These are phyloP conservation scores for Bucco capensis DNA, from an alignment of 2,113 vertebrate genomes.

Conservation along the genomic window DNA sequence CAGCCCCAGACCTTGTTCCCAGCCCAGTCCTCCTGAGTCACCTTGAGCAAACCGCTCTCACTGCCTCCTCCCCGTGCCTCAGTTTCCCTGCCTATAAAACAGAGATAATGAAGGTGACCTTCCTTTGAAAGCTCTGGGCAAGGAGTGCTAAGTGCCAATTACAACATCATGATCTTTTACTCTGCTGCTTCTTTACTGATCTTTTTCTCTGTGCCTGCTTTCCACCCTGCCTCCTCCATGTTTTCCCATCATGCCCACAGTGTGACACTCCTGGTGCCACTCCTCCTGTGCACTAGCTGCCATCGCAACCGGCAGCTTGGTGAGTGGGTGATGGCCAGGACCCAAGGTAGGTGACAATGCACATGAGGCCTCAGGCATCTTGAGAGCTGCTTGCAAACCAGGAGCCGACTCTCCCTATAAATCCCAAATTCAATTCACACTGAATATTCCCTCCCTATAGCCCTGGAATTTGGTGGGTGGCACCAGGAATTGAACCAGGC, in stretches of 20 bases:
- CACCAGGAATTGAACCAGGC: background rate
- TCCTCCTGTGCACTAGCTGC: background rate
- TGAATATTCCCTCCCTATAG: background rate
- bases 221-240: background rate
- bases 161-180: background rate
- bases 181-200: background rate
- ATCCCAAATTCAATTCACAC: background rate
- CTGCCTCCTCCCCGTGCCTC: background rate
- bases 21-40: background rate
- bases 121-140: background rate
- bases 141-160: background rate
- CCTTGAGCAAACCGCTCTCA: background rate
- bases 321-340: background rate
- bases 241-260: fast-evolving
- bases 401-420: background rate
- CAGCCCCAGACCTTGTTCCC: fast-evolving
- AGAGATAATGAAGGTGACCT: slow-evolving; percentile 33
- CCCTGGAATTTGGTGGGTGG: background rate
- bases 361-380: fast-evolving
- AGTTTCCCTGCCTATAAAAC: background rate
- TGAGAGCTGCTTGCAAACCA: background rate
- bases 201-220: background rate
- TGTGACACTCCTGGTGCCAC: background rate
- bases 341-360: background rate
- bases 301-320: fast-evolving